phyloP scores from a whole-genome alignment of 2,888 invertebrate genomes.

The Macrophya alboannulata region DNA sequence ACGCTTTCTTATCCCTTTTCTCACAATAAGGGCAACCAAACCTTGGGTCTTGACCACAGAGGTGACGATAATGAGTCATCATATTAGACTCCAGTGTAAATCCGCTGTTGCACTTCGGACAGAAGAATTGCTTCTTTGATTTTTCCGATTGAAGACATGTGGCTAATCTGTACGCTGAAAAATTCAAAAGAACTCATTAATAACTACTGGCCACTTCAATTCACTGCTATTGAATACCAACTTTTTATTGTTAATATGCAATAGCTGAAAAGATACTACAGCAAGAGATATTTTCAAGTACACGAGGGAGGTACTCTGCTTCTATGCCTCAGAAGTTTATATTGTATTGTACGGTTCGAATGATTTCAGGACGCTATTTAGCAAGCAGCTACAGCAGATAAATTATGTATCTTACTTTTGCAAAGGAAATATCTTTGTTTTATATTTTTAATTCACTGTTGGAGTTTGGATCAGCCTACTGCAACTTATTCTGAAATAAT shows the following conservation, averaged over 20 bases:
- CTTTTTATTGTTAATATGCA: not conserved
- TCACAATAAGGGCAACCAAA: constrained; percentile 73
- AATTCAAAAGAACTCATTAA: constrained; percentile 19
- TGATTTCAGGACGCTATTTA: not conserved
- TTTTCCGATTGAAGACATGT: constrained; percentile 61
- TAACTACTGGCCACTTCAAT: not conserved
- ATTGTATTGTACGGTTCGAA: not conserved
- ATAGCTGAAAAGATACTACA: not conserved
- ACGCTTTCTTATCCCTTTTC: constrained; percentile 71
- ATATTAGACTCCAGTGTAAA: constrained; percentile 68
- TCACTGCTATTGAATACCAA: not conserved
- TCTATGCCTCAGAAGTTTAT: not conserved
- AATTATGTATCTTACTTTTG: not conserved
- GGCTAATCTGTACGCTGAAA: constrained; percentile 28
- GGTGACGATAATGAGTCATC: constrained; percentile 69
- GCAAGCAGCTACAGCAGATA: not conserved
- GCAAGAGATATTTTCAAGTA: not conserved
- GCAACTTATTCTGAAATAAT: not conserved
- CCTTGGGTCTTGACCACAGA: constrained; percentile 73
- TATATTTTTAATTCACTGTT: not conserved
- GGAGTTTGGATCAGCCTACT: not conserved
- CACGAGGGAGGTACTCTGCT: not conserved
- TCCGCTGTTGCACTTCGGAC: constrained; percentile 62
- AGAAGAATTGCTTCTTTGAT: constrained; percentile 54
- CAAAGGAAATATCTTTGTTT: not conserved